phyloP scores from a whole-genome alignment of 2,113 vertebrate genomes.

The Nothocercus nigrocapillus region DNA sequence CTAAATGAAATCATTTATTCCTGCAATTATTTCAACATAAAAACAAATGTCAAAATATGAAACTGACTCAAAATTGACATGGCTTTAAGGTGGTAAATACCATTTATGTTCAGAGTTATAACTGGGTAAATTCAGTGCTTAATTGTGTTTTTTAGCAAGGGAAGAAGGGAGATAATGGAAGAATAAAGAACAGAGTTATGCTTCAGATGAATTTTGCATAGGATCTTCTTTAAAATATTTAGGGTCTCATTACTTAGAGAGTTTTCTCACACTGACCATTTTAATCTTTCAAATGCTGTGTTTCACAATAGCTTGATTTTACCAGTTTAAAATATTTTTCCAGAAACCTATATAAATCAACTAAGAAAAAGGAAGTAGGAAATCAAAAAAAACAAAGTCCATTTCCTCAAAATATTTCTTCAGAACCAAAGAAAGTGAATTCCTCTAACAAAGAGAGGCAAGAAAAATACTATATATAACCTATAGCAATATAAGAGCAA shows the following conservation, averaged over 20 bases:
- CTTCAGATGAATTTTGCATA: constrained; percentile 12
- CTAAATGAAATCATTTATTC: constrained; percentile 35
- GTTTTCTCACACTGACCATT: not conserved
- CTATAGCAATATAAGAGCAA: not conserved
- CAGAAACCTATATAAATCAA: not conserved
- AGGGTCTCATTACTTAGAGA: not conserved
- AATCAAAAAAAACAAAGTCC: not conserved
- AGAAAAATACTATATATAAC: not conserved
- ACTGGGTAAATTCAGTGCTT: not conserved
- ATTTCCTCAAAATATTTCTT: not conserved
- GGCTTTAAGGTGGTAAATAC: not conserved
- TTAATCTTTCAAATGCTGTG: not conserved
- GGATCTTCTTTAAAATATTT: constrained; percentile 28
- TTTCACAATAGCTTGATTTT: not conserved
- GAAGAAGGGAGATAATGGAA: not conserved
- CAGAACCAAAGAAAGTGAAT: not conserved
- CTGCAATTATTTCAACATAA: constrained; percentile 15
- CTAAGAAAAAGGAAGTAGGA: not conserved
- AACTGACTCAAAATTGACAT: constrained; percentile 37
- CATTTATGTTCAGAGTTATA: not conserved
- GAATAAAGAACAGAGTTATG: not conserved
- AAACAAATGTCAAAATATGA: constrained; percentile 26
- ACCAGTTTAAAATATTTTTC: not conserved
- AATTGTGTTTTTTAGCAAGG: not conserved
- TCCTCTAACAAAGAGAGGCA: not conserved